phyloP scores from a whole-genome alignment of 2,888 invertebrate genomes.

The Andricus quercusramuli region DNA sequence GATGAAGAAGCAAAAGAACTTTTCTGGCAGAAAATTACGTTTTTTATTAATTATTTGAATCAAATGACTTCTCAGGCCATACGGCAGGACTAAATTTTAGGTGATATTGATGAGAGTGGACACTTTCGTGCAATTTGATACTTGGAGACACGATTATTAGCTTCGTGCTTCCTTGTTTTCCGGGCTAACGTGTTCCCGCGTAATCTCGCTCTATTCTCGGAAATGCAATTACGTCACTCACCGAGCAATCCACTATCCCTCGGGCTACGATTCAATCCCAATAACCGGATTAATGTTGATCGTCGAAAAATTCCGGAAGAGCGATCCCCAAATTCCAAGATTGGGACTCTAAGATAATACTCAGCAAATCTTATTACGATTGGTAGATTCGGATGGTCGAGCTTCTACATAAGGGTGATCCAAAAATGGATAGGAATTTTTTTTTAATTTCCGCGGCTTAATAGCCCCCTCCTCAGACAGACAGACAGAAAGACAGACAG shows the following conservation, averaged over 20 bases:
- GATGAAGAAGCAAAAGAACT: no score
- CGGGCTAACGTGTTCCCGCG: conserved; percentile 54
- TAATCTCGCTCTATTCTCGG: conserved; percentile 51
- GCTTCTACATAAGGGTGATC: not conserved
- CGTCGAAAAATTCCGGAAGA: conserved; percentile 43
- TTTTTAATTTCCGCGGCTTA: no score
- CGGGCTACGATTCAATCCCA: conserved; percentile 52
- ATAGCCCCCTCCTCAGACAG: fast-evolving
- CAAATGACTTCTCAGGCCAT: no score
- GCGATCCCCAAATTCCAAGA: not conserved
- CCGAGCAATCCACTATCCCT: conserved; percentile 33
- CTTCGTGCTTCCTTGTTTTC: conserved; percentile 48
- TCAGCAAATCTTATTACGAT: conserved; percentile 7
- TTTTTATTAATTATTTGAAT: no score
- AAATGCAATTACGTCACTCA: conserved; percentile 54
- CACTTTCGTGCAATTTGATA: conserved; percentile 3
- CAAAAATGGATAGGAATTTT: no score
- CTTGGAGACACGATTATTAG: conserved; percentile 40
- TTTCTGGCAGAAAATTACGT: no score
- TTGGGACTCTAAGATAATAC: not conserved
- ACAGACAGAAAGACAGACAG: no score
- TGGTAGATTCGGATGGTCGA: not conserved
- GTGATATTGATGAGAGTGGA: not conserved
- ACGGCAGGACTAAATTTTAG: not conserved
- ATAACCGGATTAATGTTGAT: conserved; percentile 51